Base-by-base conservation (phyloP, 2,797 vertebrate genomes). In the Eleutherodactylus coqui region DNA sequence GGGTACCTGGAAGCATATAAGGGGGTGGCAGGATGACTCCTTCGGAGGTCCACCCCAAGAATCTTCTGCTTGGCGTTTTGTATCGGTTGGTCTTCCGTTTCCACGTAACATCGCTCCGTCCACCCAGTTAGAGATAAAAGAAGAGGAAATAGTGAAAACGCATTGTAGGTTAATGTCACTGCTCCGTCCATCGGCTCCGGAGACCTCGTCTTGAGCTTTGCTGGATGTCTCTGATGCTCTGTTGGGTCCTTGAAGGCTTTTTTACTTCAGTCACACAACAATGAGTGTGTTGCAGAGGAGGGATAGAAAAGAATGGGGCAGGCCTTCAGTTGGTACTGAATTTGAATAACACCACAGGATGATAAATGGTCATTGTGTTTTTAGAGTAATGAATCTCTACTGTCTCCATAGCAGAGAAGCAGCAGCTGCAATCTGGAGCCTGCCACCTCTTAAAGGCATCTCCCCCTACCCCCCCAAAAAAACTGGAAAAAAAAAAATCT, bases 341-440 rank as follows among this genome's bases (percentile, higher is more conserved):
- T 98, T 97, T 98, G 97, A 98, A 99, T 98, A 98, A 97, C 97
- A 97, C 97, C 96, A 96, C 95, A 94, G 96, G 96, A 97, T 98
- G 97, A 98, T 98, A 97, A 98, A 99, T 98, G 97, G 95, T 96
- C 96, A 98, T 99, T 99, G 98, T 98, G 96, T 97, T 96, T 96
- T 96, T 94, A 96, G 95, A 97, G 96, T 98, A 96, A 98, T 98
- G 97, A 97, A 98, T 98, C 97, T 97, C 95, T 94, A 94, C 96
- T 97, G 96, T 97, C 96, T 97, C 96, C 96, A 92, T 95, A 94
- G 95, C 95, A 91, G 94, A 92, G 93, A 91, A 93, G 89, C 92
- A 96, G 96, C 97, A 97, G 96, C 96, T 97, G 97, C 96, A 96
- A 96, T 94, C 96, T 93, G 97, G 95, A 94, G 95, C 96, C 95